Base-by-base conservation (phyloP, 2,113 vertebrate species). In the Furnarius figulus region DNA sequence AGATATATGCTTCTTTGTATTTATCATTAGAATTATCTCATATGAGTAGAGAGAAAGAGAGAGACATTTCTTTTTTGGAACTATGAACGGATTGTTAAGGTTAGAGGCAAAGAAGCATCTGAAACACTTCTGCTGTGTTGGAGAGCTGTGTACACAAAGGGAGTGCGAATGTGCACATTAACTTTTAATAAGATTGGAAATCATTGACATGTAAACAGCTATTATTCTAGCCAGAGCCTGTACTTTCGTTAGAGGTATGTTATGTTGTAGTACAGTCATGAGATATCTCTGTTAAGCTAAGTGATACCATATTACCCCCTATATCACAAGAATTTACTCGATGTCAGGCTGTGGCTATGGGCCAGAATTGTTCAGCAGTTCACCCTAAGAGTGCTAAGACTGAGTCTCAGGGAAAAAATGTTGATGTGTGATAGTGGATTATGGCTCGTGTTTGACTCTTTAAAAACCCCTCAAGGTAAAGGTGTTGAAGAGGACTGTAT, bases 121-220 rank as follows among this genome's bases (percentile, higher is more conserved):
- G 83, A 88, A 84, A 20, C 21, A 14, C 85, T 92, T 90, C 23
- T 87, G 46, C 56, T 83, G 50, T 73, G 42, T 63, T 86, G 93
- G 46, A 89, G 70, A 84, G 83, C 88, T 62, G 46, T 39, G 12
- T 74, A 71, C 72, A 46, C 42, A 80, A 76, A 84, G 75, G 72
- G 63, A 63, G 31, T 52, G 59, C 3, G 3, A 91, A 88, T 47
- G 59, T 52, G 86, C 94, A 85, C 56, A 58, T 91, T 95, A 87
- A 95, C 81, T 94, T 96, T 93, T 89, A 94, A 91, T 89, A 66
- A 89, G 81, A 67, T 70, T 89, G 71, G 89, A 91, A 94, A 85
- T 88, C 87, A 62, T 33, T 83, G 85, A 72, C 91, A 78, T 82
- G 84, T 84, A 85, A 95, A 82, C 73, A 87, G 76, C 61, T 86